Evolutionary conservation across 1,140 invertebrate species (phyloP).

Genomic region (Phthorimaea operculella): DNA sequence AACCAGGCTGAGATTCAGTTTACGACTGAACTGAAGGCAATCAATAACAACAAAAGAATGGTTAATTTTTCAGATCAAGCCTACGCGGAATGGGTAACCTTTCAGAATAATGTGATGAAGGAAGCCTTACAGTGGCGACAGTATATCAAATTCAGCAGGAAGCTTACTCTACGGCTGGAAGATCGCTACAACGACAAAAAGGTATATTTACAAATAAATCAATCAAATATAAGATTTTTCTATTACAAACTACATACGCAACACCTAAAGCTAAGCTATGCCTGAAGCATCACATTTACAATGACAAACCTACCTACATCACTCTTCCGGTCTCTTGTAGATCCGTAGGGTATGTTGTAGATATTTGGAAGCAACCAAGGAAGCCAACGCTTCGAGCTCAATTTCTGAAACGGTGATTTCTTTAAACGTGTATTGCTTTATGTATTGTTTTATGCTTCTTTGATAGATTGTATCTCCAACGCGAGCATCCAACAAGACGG

Average conservation of each 20-base stretch:
- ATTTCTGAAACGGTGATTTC: too few relatives aligned
- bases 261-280: too few relatives aligned
- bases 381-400: too few relatives aligned
- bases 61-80: constrained; percentile 18
- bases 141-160: constrained; percentile 49
- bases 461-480: constrained; percentile 42
- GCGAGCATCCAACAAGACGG: constrained; percentile 28
- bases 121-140: constrained; percentile 54
- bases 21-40: too few relatives aligned
- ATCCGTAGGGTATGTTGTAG: not conserved
- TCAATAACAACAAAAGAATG: too few relatives aligned
- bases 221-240: too few relatives aligned
- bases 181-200: constrained; percentile 44
- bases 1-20: too few relatives aligned
- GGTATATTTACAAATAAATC: constrained; percentile 7
- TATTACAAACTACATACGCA: too few relatives aligned
- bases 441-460: not conserved
- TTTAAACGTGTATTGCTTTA: too few relatives aligned
- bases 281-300: too few relatives aligned
- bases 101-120: constrained; percentile 34
- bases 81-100: constrained; percentile 33
- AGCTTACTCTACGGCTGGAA: constrained; percentile 41
- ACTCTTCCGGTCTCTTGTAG: not conserved
- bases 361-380: too few relatives aligned
- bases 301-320: too few relatives aligned